Evolutionary conservation across 2,113 vertebrate species (phyloP).

Genomic region (Rostratula benghalensis): DNA sequence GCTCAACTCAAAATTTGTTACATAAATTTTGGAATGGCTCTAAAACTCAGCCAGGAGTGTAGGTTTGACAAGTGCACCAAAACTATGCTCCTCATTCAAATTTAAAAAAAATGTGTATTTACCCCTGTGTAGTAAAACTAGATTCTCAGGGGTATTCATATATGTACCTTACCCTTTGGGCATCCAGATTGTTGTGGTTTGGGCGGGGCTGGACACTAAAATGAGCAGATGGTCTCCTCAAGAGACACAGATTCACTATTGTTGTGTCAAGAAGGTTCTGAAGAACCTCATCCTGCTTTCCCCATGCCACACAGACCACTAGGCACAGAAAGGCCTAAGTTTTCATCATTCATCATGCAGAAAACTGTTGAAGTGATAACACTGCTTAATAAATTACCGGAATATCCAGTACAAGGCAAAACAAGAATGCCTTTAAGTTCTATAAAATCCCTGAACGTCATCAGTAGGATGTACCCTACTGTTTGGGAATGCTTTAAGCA

Average conservation of each 20-base stretch:
- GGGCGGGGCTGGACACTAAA: neutral
- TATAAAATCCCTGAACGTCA: neutral
- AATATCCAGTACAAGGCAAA: neutral
- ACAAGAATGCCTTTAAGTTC: neutral
- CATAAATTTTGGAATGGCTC: neutral
- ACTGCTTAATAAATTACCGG: neutral
- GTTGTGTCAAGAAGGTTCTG: neutral
- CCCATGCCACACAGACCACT: neutral
- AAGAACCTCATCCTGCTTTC: neutral
- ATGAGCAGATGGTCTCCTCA: neutral
- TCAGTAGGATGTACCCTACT: neutral
- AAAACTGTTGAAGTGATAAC: neutral
- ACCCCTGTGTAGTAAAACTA: neutral
- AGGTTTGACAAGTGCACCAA: neutral
- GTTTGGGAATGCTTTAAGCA: neutral
- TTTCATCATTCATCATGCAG: neutral
- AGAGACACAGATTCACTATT: neutral
- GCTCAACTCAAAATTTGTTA: neutral
- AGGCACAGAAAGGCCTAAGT: neutral
- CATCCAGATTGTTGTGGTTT: neutral
- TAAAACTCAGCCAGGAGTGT: neutral
- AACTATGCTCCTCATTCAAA: neutral
- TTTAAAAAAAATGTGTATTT: neutral
- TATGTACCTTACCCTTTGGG: neutral
- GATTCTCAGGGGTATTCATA: neutral